Evolutionary conservation across 2,888 invertebrate genomes (phyloP), one percentile per base, ranked within the genome.

Genomic region (Megaustenia siamemsis): DNA sequence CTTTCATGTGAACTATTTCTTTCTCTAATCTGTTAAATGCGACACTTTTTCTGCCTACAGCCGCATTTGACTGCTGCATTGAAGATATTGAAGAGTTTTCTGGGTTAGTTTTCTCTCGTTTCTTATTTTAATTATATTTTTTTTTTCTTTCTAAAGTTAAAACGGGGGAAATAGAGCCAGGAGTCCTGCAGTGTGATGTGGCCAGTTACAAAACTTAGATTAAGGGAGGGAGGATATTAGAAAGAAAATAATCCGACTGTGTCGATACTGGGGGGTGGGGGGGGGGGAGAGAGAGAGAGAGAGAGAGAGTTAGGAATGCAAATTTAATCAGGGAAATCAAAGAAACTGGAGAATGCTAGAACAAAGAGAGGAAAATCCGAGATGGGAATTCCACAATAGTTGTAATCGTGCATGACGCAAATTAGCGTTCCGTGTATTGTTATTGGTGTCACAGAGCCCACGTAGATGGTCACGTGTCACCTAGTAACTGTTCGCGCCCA

Each of bases 351-450:
- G 43, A 71, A 71, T 12, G 24, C 10, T n/a, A 71, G 43, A 45
- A 71, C 71, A 45, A 40, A 40, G 24, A 24, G 24, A 28, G 32
- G 10, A 40, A 12, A 40, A 43, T 43, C 43, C 1, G 71, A 71
- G 71, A 71, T 45, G 43, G n/a, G n/a, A 24, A 32, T 71, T 45
- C 43, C 1, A 71, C 71, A 45, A 4, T 6, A 43, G 71, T 71
- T 71, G 24, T 43, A 71, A 69, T 40, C 24, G 24, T 10, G 43
- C 43, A 15, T 71, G 43, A 71, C 71, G 71, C n/a, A 43, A 12
- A 24, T 43, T 43, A 71, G 43, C 43, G n/a, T 71, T 71, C n/a
- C n/a, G 43, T 35, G 71, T n/a, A 71, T 43, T 71, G 71, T n/a
- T n/a, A 45, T 10, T 71, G 43, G 43, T 71, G 43, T 71, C 71